Evolutionary conservation across 1,140 invertebrate species (phyloP).

Genomic region (Physella acuta): DNA sequence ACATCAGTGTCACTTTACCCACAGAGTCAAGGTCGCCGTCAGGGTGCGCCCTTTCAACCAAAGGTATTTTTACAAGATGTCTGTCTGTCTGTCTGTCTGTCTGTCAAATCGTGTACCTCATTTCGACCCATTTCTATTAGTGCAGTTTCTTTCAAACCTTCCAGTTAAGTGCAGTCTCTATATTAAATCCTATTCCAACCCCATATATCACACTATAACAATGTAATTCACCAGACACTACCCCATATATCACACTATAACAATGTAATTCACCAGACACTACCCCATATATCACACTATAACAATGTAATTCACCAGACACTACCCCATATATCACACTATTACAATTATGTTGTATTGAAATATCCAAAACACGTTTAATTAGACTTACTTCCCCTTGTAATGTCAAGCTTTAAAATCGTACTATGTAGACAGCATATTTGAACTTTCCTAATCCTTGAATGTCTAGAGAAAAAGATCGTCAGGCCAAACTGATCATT

Average conservation of each 20-base stretch:
- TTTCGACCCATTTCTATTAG: background rate
- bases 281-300: too few relatives aligned
- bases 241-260: too few relatives aligned
- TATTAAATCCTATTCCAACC: background rate
- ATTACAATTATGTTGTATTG: too few relatives aligned
- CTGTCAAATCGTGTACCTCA: background rate
- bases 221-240: background rate
- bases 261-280: too few relatives aligned
- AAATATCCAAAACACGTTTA: too few relatives aligned
- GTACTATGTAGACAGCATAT: too few relatives aligned
- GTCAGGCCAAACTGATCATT: constrained; percentile 65
- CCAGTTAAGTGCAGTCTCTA: background rate
- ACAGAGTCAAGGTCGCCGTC: constrained; percentile 66
- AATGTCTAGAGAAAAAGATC: constrained; percentile 64
- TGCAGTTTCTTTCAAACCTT: background rate
- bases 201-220: background rate
- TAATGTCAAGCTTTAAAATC: too few relatives aligned
- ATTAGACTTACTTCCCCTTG: too few relatives aligned
- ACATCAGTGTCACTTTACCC: constrained; percentile 31
- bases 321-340: too few relatives aligned
- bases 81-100: too few relatives aligned
- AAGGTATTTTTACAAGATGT: constrained; percentile 41
- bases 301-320: too few relatives aligned
- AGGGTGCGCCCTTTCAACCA: constrained; percentile 67
- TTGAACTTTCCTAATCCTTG: too few relatives aligned